Evolutionary conservation across 2,888 invertebrate genomes (phyloP).

Genomic region (Eumacrocentrus americanus): DNA sequence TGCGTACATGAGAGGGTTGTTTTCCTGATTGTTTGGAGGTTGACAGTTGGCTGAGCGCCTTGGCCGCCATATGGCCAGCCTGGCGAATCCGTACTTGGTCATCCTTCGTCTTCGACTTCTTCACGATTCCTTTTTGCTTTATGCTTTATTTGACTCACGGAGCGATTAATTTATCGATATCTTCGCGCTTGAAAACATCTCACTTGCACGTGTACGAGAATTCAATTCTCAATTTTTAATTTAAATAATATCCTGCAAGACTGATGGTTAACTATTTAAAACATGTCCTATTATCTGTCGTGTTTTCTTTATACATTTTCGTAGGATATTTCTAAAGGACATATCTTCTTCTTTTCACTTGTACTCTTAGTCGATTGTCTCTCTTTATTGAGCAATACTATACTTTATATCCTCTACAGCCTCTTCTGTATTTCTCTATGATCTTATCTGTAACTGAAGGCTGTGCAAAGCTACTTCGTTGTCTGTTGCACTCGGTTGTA

Average conservation of each 20-base stretch:
- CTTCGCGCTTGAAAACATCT: too few relatives aligned
- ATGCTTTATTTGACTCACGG: conserved; percentile 12
- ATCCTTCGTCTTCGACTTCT: conserved; percentile 40
- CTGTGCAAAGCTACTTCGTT: too few relatives aligned
- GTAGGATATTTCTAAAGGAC: conserved; percentile 49
- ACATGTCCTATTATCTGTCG: conserved; percentile 45
- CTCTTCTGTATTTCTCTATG: too few relatives aligned
- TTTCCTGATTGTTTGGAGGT: conserved; percentile 57
- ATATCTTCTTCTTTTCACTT: conserved; percentile 32
- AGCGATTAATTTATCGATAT: neutral
- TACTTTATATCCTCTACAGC: too few relatives aligned
- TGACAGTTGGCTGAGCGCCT: conserved; percentile 55
- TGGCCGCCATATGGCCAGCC: conserved; percentile 57
- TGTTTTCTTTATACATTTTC: conserved; percentile 49
- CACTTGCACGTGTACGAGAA: too few relatives aligned
- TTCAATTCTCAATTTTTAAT: neutral
- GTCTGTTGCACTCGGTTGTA: neutral
- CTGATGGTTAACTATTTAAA: conserved; percentile 40
- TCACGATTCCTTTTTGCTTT: conserved; percentile 15
- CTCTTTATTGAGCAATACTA: conserved; percentile 2
- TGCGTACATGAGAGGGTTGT: conserved; percentile 61
- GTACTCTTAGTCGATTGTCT: conserved; percentile 1
- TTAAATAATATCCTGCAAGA: conserved; percentile 19
- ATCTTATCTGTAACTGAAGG: too few relatives aligned
- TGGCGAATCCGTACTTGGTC: conserved; percentile 59